Percentiles rank a stretch among this genome's conserved stretches.
phyloP scores from a whole-genome alignment of 2,113 vertebrate species.

The Donacobius atricapilla region DNA sequence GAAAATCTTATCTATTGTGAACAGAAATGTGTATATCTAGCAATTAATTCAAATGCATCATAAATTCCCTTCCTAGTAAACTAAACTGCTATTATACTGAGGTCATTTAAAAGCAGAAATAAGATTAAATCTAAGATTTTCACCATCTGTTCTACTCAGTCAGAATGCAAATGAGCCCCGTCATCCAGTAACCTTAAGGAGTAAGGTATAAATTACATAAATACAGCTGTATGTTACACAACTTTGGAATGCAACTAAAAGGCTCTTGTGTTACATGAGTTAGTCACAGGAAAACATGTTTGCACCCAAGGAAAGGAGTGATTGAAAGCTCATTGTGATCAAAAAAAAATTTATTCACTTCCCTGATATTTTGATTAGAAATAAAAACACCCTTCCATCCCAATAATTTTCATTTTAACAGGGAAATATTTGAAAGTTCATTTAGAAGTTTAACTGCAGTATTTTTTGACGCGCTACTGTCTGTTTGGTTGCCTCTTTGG shows the following conservation, averaged over 20 bases:
- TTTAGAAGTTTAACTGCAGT: background rate
- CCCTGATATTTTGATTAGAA: background rate
- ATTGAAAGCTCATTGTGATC: background rate
- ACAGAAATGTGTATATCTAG: background rate
- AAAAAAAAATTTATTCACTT: background rate
- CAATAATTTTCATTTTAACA: background rate
- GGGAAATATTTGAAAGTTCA: background rate
- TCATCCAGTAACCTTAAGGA: constrained; percentile 17
- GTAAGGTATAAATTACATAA: constrained; percentile 49
- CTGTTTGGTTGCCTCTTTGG: background rate
- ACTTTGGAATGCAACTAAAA: background rate
- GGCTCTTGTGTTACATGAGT: background rate
- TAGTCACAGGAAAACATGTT: background rate
- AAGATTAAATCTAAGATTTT: constrained; percentile 53
- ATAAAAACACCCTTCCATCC: background rate
- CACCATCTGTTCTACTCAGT: constrained; percentile 23
- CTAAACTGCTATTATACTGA: constrained; percentile 20
- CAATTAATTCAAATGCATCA: constrained; percentile 5
- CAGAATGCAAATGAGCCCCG: constrained; percentile 23
- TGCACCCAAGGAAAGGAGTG: background rate
- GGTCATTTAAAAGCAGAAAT: constrained; percentile 54
- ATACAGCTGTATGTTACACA: constrained; percentile 17
- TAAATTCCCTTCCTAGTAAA: constrained; percentile 18
- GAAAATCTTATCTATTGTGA: background rate
- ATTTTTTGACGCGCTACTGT: background rate